phyloP scores from a whole-genome alignment of 2,797 vertebrate species.

The Leptatherina wallacei region DNA sequence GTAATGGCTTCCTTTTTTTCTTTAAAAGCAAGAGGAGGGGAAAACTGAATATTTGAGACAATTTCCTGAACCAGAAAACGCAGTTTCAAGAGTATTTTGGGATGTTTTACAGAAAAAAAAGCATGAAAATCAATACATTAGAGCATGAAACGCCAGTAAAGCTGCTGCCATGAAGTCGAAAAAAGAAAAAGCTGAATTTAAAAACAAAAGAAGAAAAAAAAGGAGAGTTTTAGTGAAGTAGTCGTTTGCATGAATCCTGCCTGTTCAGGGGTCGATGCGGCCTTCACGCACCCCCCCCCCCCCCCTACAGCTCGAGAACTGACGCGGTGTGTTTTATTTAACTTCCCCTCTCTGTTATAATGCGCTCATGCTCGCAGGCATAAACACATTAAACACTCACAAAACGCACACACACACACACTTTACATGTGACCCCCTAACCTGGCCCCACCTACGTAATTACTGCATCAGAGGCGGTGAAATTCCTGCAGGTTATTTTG shows the following conservation, averaged over 20 bases:
- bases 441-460: slow-evolving; percentile 84
- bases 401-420: slow-evolving; percentile 25
- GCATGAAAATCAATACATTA: neutral
- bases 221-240: slow-evolving; percentile 21
- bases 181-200: neutral
- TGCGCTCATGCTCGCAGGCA: slow-evolving; percentile 63
- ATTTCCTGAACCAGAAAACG: neutral
- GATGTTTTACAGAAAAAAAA: neutral
- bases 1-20: too few relatives aligned
- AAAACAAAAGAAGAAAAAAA: too few relatives aligned
- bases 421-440: slow-evolving; percentile 78
- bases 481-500: slow-evolving; percentile 82
- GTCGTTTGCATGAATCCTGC: slow-evolving; percentile 23
- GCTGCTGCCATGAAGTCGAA: neutral
- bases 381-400: slow-evolving; percentile 24
- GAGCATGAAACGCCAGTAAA: neutral
- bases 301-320: slow-evolving; percentile 37
- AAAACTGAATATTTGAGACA: too few relatives aligned
- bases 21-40: too few relatives aligned
- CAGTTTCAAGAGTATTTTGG: neutral
- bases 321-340: slow-evolving; percentile 25
- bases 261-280: slow-evolving; percentile 10
- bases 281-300: slow-evolving; percentile 41
- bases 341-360: slow-evolving; percentile 48
- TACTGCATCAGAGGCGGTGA: slow-evolving; percentile 80